A percentile compares a stretch with the other conserved stretches of the same genome.
Conservation (phyloP, 1,140 invertebrate species). For the Chrysomallon squamiferum region DNA sequence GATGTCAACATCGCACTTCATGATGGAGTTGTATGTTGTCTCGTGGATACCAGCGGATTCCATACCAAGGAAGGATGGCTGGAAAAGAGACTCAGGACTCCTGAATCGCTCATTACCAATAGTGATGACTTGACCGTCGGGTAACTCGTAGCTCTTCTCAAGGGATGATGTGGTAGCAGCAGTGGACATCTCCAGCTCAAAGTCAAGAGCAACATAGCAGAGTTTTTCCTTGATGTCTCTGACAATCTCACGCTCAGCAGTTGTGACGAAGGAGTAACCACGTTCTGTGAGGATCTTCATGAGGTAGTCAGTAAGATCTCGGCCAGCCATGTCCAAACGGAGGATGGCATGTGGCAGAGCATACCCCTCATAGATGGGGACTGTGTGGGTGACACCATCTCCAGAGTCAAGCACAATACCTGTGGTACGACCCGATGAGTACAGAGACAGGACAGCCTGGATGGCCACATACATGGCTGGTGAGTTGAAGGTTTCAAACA, state of each 20-base stretch:
- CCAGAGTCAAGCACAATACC: constrained; percentile 90
- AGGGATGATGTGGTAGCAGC: constrained; percentile 22
- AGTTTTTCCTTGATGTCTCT: constrained; percentile 87
- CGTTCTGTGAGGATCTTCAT: constrained; percentile 79
- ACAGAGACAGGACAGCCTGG: constrained; percentile 88
- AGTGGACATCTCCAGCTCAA: constrained; percentile 65
- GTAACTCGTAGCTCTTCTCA: constrained; percentile 32
- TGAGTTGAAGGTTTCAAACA: constrained; percentile 75
- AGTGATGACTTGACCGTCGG: constrained; percentile 66
- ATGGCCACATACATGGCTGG: constrained; percentile 93
- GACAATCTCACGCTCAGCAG: constrained; percentile 68
- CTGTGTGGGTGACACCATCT: constrained; percentile 93
- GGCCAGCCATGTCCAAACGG: constrained; percentile 91
- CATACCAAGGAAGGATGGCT: constrained; percentile 55
- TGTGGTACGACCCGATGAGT: constrained; percentile 92
- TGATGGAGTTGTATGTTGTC: constrained; percentile 19
- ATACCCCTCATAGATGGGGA: constrained; percentile 86
- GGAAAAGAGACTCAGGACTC: constrained; percentile 76
- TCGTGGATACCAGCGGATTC: constrained; percentile 55
- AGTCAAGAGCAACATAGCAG: constrained; percentile 88
- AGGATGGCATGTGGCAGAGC: constrained; percentile 86
- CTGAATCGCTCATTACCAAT: constrained; percentile 77
- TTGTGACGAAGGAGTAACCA: constrained; percentile 97
- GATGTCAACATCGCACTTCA: constrained; percentile 74
- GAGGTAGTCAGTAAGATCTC: constrained; percentile 88